Base-by-base conservation (phyloP, 2,113 vertebrate genomes). In the Callospermophilus lateralis region DNA sequence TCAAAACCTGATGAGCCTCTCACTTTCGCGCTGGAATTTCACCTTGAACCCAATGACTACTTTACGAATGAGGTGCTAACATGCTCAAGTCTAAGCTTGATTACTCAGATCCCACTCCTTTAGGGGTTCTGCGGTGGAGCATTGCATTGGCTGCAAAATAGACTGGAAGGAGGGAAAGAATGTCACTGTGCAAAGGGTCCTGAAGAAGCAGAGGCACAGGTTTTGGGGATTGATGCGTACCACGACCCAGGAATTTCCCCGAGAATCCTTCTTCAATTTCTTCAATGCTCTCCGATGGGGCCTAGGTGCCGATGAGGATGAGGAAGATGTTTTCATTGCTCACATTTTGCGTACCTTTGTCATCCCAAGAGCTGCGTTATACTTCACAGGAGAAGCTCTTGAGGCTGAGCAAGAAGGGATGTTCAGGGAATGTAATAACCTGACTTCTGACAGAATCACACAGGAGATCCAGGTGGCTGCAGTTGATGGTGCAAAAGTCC, bases 181-280 rank as follows among this genome's bases (percentile, higher is more conserved):
- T 48, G 98, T 99, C 98, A 99, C 99, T 91, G 97, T 99, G 98
- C 99, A 99, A 99, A 72, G 3, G 17, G 74, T 93, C 65, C 99
- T 99, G 97, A 99, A 99, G 99, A 99, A 99, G 92, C 99, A 99
- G 98, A 99, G 99, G 97, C 99, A 99, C 98, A 99, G 99, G 99
- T 99, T 99, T 20, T 99, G 99, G 1, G 99, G 99, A 91, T 99
- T 99, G 32, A 99, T 99, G 95, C 98, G 99, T 98, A 99, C 99
- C 0, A 99, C 99, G 97, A 99, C 99, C 95, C 99, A 99, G 97
- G 99, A 99, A 0, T 99, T 99, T 96, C 99, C 99, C 45, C 99
- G 99, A 79, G 99, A 99, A 93, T 99, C 99, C 48, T 99, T 99
- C 97, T 99, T 99, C 97, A 99, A 99, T 97, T 99, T 99, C 98